These are phyloP conservation scores for Dallia pectoralis DNA, from an alignment of 2,797 vertebrate species.

Conservation along the genomic window DNA sequence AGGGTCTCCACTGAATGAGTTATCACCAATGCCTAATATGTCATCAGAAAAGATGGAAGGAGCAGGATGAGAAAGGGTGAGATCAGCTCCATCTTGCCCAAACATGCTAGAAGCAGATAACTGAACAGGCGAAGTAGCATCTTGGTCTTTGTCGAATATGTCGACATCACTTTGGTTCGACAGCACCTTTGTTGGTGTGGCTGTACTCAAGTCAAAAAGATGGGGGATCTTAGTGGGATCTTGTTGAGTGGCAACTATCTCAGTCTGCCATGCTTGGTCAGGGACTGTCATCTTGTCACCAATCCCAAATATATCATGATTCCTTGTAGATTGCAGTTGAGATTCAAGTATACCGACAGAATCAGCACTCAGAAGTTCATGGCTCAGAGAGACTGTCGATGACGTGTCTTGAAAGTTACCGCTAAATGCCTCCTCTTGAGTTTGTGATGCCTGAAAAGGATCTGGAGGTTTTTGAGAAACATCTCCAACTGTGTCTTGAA, in stretches of 20 bases:
- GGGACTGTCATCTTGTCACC: conserved; percentile 18
- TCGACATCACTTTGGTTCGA: conserved; percentile 47
- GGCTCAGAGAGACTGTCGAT: conserved; percentile 19
- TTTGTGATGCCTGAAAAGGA: conserved; percentile 29
- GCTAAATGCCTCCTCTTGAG: conserved; percentile 22
- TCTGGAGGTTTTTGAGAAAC: conserved; percentile 11
- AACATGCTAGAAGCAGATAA: conserved; percentile 17
- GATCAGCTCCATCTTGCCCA: conserved; percentile 28
- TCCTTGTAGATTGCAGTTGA: conserved; percentile 13
- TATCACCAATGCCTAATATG: conserved; percentile 51
- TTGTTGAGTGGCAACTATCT: conserved; percentile 17
- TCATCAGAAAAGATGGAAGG: conserved; percentile 38
- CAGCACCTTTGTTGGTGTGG: conserved; percentile 17
- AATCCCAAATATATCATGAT: conserved; percentile 18
- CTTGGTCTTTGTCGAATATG: conserved; percentile 54
- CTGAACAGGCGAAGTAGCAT: conserved; percentile 33
- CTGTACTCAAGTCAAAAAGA: conserved; percentile 25
- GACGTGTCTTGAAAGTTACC: conserved; percentile 1
- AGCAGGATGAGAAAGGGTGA: conserved; percentile 27
- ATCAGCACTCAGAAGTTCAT: conserved; percentile 15
- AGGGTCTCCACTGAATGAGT: conserved; percentile 25
- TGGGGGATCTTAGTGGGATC: conserved; percentile 17
- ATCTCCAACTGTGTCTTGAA: conserved; percentile 18
- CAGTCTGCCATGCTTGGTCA: conserved; percentile 22
- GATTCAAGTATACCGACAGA: conserved; percentile 28